Evolutionary conservation across 2,888 invertebrate species (phyloP).

Genomic region (Syritta pipiens): DNA sequence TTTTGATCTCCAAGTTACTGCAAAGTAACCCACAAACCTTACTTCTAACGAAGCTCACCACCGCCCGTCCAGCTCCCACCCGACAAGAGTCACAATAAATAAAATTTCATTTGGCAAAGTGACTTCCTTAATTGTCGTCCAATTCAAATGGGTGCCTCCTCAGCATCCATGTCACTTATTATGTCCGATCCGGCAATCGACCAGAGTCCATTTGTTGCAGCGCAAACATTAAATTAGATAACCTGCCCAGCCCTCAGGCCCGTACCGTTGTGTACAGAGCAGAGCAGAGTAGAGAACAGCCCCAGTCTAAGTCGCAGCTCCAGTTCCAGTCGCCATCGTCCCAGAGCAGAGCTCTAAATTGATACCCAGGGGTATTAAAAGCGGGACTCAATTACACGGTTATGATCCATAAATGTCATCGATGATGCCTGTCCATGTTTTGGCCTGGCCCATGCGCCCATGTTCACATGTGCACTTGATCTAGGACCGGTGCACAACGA

Average conservation of each 20-base stretch:
- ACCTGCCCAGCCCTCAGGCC: constrained; percentile 18
- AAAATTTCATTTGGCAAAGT: constrained; percentile 38
- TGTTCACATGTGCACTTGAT: constrained; percentile 54
- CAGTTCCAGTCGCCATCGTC: background rate
- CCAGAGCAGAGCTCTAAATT: constrained; percentile 77
- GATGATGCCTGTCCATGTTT: constrained; percentile 67
- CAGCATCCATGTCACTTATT: constrained; percentile 46
- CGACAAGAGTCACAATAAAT: no score
- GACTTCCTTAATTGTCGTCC: constrained; percentile 49
- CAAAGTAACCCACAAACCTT: no score
- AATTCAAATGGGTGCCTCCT: constrained; percentile 36
- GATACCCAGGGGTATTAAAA: constrained; percentile 77
- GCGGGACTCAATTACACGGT: constrained; percentile 72
- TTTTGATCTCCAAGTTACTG: no score
- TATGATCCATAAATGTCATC: constrained; percentile 79
- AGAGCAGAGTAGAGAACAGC: no score
- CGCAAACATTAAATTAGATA: constrained; percentile 36
- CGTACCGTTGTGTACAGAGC: no score
- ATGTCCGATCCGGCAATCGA: constrained; percentile 33
- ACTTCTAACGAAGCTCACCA: no score
- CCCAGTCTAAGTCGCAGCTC: no score
- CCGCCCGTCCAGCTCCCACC: no score
- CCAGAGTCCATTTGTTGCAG: constrained; percentile 28
- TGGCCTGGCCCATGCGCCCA: constrained; percentile 13
- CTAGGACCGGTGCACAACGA: constrained; percentile 32